Conservation (phyloP, 2,888 invertebrate genomes). For the Macaria liturata region DNA sequence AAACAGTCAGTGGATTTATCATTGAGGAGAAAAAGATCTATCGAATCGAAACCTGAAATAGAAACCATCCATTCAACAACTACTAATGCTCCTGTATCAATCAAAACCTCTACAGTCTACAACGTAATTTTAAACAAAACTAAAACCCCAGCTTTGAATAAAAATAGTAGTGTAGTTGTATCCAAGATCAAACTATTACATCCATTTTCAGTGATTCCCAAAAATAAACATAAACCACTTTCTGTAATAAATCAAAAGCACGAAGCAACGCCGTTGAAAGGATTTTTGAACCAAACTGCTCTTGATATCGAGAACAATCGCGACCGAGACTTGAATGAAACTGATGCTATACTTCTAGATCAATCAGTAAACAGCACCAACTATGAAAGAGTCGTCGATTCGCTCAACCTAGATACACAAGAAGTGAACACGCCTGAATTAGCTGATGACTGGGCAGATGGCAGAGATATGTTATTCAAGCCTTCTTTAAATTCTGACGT, state of each 20-base stretch:
- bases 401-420: constrained; percentile 54
- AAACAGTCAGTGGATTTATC: constrained; percentile 74
- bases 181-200: constrained; percentile 25
- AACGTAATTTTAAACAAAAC: constrained; percentile 63
- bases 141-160: constrained; percentile 16
- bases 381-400: constrained; percentile 44
- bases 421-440: constrained; percentile 58
- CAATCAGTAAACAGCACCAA: constrained; percentile 61
- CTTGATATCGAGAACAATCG: constrained; percentile 61
- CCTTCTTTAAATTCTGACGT: constrained; percentile 60
- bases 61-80: constrained; percentile 30
- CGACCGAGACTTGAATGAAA: constrained; percentile 45
- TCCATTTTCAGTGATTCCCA: constrained; percentile 64
- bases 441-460: constrained; percentile 66
- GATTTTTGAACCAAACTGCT: constrained; percentile 72
- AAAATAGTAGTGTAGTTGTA: constrained; percentile 16
- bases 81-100: constrained; percentile 33
- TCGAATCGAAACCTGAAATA: constrained; percentile 26
- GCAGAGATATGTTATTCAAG: constrained; percentile 57
- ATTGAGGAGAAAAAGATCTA: constrained; percentile 64
- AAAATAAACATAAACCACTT: constrained; percentile 49
- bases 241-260: constrained; percentile 50
- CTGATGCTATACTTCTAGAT: constrained; percentile 59
- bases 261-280: constrained; percentile 42
- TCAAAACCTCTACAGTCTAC: constrained; percentile 48